A percentile compares a stretch with the other conserved stretches of the same genome.
These are phyloP conservation scores for Mugil cephalus DNA, from an alignment of 2,113 vertebrate genomes.

Conservation along the genomic window DNA sequence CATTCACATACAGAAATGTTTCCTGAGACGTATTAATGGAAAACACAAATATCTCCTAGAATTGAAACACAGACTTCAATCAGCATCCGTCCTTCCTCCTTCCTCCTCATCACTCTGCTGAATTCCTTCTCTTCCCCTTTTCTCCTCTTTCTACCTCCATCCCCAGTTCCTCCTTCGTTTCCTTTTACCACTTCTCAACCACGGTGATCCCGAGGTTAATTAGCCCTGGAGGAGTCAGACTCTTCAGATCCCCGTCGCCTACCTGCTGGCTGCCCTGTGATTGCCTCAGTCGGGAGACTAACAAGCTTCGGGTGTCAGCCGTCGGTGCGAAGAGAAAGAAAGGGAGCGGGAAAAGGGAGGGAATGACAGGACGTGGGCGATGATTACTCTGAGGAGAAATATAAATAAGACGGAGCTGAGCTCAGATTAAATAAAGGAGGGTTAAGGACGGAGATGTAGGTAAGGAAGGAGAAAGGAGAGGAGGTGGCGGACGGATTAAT, in stretches of 20 bases:
- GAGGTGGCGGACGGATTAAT: not conserved
- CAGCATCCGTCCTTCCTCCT: not conserved
- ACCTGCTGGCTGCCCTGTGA: constrained; percentile 50
- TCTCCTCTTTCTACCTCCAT: not conserved
- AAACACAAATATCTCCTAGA: too few relatives aligned
- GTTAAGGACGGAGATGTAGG: not conserved
- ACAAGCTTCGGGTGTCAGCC: constrained; percentile 33
- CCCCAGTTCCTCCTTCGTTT: constrained; percentile 1
- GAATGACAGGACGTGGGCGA: not conserved
- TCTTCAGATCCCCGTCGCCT: constrained; percentile 43
- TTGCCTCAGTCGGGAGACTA: constrained; percentile 50
- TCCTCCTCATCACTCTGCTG: constrained; percentile 4
- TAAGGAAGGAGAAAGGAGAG: not conserved
- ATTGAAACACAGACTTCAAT: too few relatives aligned
- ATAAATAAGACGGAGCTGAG: not conserved
- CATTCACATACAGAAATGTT: too few relatives aligned
- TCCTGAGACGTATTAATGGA: too few relatives aligned
- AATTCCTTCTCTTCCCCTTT: not conserved
- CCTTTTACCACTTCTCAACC: constrained; percentile 20
- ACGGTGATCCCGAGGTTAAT: constrained; percentile 65
- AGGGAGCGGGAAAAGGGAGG: not conserved
- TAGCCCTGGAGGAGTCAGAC: constrained; percentile 65
- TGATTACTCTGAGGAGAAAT: constrained; percentile 23
- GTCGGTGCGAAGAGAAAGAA: constrained; percentile 3
- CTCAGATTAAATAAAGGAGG: not conserved